Evolutionary conservation across 2,797 vertebrate genomes (phyloP), one percentile per base, ranked within the genome.

Genomic region (Microctenopoma lineatum): DNA sequence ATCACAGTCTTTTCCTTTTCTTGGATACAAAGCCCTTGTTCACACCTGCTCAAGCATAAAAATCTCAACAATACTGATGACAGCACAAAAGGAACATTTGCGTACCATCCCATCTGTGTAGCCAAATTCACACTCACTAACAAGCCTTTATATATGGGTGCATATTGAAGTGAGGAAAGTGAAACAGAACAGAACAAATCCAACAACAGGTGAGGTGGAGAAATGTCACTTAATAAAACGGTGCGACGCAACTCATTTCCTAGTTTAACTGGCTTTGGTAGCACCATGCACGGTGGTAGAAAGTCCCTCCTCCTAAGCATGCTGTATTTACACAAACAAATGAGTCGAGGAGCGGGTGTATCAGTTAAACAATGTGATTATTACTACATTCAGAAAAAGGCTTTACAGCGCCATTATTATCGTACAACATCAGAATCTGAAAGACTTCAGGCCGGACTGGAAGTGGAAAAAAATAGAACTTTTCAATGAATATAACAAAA

Each of bases 401-500:
- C 86, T 81, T 83, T 90, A 93, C 90, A 93, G 88, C 86, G 79
- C 86, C 53, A 47, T 86, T 73, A 70, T 79, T 57, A 83, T 83
- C 70, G 39, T 77, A 91, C 89, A 92, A 90, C 84, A 83, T 87
- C 59, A 75, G 79, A 90, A 89, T 88, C 70, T 66, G 60, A 86
- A 86, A 81, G 71, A 84, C 85, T 87, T 87, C 80, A 80, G 79
- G 88, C 83, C 85, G 68, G 89, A 90, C 81, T 58, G 53, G 53
- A 81, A 81, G 85, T 84, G 89, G 88, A 80, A 87, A 90, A 92
- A 92, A 91, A 93, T 92, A 92, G 71, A 92, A 87, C 81, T 85
- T 89, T 62, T 90, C 73, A 92, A 88, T 90, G 74, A 91, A 91
- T 92, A 92, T 94, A 92, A 91, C 90, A 92, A 94, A 94, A 94